These are phyloP conservation scores for Merluccius polli DNA, from an alignment of 2,797 vertebrate species.

Conservation along the genomic window DNA sequence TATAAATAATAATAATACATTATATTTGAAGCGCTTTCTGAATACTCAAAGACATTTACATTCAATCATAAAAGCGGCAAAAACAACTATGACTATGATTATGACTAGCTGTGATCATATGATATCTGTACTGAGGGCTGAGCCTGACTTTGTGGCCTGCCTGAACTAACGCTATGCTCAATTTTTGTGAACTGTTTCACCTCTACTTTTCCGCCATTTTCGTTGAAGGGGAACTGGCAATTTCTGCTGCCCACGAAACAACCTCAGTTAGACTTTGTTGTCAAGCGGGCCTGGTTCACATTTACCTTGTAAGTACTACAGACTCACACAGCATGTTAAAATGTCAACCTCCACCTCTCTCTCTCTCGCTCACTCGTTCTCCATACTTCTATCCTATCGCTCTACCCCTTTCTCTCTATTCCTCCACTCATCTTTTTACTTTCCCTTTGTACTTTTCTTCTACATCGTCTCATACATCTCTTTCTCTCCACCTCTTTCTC, in stretches of 20 bases:
- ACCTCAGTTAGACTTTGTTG: slow-evolving; percentile 51
- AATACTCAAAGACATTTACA: too few species aligned
- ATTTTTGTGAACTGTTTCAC: too few species aligned
- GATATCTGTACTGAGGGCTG: too few species aligned
- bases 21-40: too few species aligned
- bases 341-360: slow-evolving; percentile 37
- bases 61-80: too few species aligned
- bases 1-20: too few species aligned
- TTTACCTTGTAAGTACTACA: slow-evolving; percentile 35
- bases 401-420: neutral
- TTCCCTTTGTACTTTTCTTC: neutral
- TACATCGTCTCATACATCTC: neutral
- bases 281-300: slow-evolving; percentile 58
- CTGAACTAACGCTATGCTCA: too few species aligned
- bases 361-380: neutral
- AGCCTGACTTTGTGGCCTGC: too few species aligned
- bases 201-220: too few species aligned
- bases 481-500: neutral
- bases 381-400: neutral
- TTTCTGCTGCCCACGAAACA: slow-evolving; percentile 33
- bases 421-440: neutral
- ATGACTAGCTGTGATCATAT: too few species aligned
- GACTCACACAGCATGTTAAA: slow-evolving; percentile 50
- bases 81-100: too few species aligned
- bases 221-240: too few species aligned